phyloP scores from a whole-genome alignment of 2,113 vertebrate genomes.

The Callipepla californica region DNA sequence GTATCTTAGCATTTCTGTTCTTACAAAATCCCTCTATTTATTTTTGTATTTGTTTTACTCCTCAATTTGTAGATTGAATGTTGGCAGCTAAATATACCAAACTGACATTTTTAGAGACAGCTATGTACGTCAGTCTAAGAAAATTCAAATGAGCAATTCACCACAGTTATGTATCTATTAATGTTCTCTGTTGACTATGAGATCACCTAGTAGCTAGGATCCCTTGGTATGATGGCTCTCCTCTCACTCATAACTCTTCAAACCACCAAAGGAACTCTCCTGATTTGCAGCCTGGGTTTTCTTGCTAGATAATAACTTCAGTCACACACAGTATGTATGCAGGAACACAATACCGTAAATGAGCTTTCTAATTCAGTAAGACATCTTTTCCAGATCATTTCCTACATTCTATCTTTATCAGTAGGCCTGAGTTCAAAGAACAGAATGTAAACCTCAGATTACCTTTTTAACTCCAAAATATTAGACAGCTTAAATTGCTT shows the following conservation, averaged over 20 bases:
- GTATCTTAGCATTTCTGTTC: background rate
- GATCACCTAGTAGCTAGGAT: background rate
- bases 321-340: background rate
- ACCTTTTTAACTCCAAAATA: background rate
- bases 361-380: background rate
- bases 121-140: background rate
- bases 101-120: background rate
- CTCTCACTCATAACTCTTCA: accelerated
- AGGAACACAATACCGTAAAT: background rate
- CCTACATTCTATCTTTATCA: background rate
- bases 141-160: slow-evolving; percentile 7
- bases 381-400: background rate
- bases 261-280: background rate
- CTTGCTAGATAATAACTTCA: accelerated
- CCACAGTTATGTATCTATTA: background rate
- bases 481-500: background rate
- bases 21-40: background rate
- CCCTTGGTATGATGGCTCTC: background rate
- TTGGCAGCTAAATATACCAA: background rate
- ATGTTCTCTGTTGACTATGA: background rate
- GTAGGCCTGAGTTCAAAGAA: background rate
- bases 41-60: background rate
- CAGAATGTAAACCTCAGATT: background rate
- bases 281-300: background rate
- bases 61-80: background rate